These are phyloP conservation scores for Tipula unca DNA, from an alignment of 2,888 invertebrate genomes.

Conservation along the genomic window DNA sequence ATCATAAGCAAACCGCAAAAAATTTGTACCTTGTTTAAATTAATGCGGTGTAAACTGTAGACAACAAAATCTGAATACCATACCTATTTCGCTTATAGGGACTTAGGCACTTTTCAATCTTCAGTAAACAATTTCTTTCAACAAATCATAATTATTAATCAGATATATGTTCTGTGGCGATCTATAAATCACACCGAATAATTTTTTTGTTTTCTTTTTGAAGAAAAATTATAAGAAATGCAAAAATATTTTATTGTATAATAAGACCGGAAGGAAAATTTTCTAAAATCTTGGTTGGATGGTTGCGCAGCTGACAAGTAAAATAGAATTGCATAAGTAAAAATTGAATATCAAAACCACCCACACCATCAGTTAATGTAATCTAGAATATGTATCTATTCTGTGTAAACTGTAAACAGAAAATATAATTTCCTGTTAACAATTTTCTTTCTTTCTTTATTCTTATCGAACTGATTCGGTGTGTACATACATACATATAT, in stretches of 20 bases:
- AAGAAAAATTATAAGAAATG: background rate
- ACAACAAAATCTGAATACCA: background rate
- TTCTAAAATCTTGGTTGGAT: background rate
- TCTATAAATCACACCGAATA: background rate
- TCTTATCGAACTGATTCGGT: background rate
- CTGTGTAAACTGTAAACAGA: background rate
- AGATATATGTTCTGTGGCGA: background rate
- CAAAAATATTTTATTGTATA: background rate
- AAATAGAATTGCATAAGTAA: background rate
- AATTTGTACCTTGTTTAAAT: too few species aligned
- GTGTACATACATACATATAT: background rate
- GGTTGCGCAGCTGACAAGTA: background rate
- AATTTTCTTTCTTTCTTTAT: background rate
- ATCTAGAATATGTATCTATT: background rate
- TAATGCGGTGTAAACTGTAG: background rate
- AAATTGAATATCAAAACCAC: background rate
- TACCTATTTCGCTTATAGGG: background rate
- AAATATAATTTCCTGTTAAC: background rate
- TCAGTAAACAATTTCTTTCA: background rate
- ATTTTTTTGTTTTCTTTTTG: too few species aligned
- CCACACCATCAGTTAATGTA: background rate
- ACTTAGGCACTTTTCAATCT: background rate
- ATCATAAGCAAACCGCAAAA: too few species aligned
- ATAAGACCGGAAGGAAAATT: conserved; percentile 8
- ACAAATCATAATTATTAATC: background rate